Evolutionary conservation across 2,888 invertebrate genomes (phyloP).

Genomic region (Sesia bembeciformis): DNA sequence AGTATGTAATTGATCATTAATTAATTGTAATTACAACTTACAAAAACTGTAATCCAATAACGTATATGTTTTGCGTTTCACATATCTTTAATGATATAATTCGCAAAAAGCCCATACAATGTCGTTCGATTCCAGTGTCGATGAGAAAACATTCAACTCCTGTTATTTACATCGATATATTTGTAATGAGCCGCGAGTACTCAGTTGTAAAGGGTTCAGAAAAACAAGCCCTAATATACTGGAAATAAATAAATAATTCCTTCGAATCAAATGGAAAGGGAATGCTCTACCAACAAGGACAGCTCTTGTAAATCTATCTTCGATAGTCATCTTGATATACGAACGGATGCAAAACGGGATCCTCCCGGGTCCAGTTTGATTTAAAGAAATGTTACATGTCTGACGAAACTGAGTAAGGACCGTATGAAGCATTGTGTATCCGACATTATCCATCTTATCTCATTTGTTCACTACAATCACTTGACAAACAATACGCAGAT

Average conservation of each 20-base stretch:
- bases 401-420: constrained; percentile 29
- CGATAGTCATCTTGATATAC: constrained; percentile 73
- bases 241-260: not conserved
- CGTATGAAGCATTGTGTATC: constrained; percentile 10
- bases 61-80: not conserved
- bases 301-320: constrained; percentile 70
- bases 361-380: constrained; percentile 47
- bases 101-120: not conserved
- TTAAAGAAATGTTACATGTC: constrained; percentile 51
- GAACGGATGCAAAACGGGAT: constrained; percentile 72
- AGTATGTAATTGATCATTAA: not conserved
- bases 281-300: constrained; percentile 47
- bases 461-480: constrained; percentile 49
- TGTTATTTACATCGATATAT: not conserved
- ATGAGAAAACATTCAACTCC: not conserved
- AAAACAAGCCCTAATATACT: not conserved
- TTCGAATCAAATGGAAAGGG: constrained; percentile 29
- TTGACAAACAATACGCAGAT: not conserved
- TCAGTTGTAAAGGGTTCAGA: not conserved
- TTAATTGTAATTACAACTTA: not conserved
- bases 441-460: constrained; percentile 41
- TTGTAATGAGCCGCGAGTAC: not conserved
- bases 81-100: not conserved
- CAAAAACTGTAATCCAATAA: not conserved
- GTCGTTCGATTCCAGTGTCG: not conserved